phyloP scores from a whole-genome alignment of 1,140 invertebrate genomes.

The Streblospio benedicti region DNA sequence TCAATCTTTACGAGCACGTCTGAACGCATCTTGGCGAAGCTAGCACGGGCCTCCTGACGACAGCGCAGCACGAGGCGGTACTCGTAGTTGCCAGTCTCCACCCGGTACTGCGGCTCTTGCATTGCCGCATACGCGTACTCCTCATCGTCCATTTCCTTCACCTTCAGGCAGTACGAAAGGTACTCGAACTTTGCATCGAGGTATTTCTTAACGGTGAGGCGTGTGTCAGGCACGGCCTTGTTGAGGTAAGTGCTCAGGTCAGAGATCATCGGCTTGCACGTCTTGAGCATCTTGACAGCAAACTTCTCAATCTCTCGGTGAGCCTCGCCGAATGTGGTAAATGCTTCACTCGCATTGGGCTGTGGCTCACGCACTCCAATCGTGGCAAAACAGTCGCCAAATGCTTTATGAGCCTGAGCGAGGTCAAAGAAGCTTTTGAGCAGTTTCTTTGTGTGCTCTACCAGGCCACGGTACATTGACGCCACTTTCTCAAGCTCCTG shows the following conservation, averaged over 20 bases:
- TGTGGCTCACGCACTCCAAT: slow-evolving; percentile 94
- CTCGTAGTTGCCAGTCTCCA: slow-evolving; percentile 98
- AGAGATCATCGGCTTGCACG: slow-evolving; percentile 82
- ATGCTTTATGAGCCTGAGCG: slow-evolving; percentile 64
- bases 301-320: slow-evolving; percentile 87
- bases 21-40: slow-evolving; percentile 83
- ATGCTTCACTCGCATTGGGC: slow-evolving; percentile 86
- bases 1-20: slow-evolving; percentile 96
- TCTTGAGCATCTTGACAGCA: slow-evolving; percentile 81
- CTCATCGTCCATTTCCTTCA: slow-evolving; percentile 94
- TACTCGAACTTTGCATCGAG: slow-evolving; percentile 96
- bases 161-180: slow-evolving; percentile 92
- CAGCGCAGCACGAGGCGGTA: slow-evolving; percentile 91
- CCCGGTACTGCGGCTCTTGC: slow-evolving; percentile 92
- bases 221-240: slow-evolving; percentile 96
- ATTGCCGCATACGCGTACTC: slow-evolving; percentile 82
- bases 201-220: slow-evolving; percentile 93
- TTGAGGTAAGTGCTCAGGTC: slow-evolving; percentile 92
- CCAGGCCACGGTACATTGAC: slow-evolving; percentile 55
- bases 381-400: slow-evolving; percentile 87
- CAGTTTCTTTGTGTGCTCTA: slow-evolving; percentile 79
- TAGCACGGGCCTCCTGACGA: slow-evolving; percentile 79
- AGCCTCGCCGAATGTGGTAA: slow-evolving; percentile 87
- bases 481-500: slow-evolving; percentile 79
- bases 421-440: slow-evolving; percentile 65